Percentiles rank a stretch among this genome's conserved stretches.
Evolutionary conservation across 2,797 vertebrate species (phyloP).

Genomic region (Sarcophilus harrisii): DNA sequence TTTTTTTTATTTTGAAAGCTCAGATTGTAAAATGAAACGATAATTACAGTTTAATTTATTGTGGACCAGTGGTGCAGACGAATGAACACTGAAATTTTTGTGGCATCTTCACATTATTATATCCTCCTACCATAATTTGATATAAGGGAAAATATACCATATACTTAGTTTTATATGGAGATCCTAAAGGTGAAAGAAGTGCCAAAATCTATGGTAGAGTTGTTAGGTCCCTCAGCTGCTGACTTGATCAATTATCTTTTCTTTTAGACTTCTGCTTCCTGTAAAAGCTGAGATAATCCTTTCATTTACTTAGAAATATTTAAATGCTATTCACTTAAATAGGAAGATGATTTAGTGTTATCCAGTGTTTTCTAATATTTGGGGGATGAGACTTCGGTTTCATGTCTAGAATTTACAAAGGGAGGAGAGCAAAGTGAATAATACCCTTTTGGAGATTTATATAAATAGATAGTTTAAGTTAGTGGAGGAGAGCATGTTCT

Average conservation of each 20-base stretch:
- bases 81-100: neutral
- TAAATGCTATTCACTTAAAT: neutral
- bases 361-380: neutral
- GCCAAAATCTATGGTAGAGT: neutral
- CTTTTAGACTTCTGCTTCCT: neutral
- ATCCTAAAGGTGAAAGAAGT: neutral
- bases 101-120: neutral
- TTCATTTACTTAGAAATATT: neutral
- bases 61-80: neutral
- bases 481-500: neutral
- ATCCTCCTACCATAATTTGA: neutral
- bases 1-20: neutral
- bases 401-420: neutral
- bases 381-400: neutral
- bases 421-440: neutral
- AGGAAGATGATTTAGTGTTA: neutral
- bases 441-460: neutral
- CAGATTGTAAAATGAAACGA: neutral
- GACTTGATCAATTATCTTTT: neutral
- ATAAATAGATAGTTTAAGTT: neutral
- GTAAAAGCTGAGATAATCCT: neutral
- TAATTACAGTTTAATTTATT: neutral
- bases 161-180: neutral
- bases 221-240: neutral
- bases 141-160: neutral